Base-by-base conservation (phyloP, 2,113 vertebrate genomes). In the Regulus satrapa region DNA sequence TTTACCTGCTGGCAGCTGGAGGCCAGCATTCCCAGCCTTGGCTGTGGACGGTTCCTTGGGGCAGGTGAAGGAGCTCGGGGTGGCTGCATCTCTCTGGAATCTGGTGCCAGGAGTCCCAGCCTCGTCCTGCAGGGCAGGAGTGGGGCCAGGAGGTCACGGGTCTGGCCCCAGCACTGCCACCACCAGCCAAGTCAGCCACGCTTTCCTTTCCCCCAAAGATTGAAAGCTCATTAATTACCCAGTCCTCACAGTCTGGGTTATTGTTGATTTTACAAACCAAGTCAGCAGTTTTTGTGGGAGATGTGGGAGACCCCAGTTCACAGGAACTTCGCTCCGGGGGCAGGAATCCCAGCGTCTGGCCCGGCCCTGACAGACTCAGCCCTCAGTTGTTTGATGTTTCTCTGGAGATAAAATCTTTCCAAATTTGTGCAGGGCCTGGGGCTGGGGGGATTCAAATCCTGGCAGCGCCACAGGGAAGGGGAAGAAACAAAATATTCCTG, bases 201-300 rank as follows among this genome's bases (percentile, higher is more conserved):
- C 61, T 64, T 84, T 78, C 45, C 74, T 91, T 64, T 45, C 71
- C 71, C 59, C 52, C n/a, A 36, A 36, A 78, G 86, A 52, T 66
- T 26, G 69, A 38, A 61, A 75, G 51, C 75, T 85, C 49, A 88
- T 95, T 93, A 85, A 71, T 79, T 51, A 85, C 55, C 78, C 72
- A 76, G 0, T 38, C 56, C 67, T 56, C 62, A 4, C 51, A 48
- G 92, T 74, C 95, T 92, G 83, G 77, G 51, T 74, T 77, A 8
- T 84, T 94, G 45, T 67, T 95, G 40, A 48, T 2, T 2, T 62
- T 45, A 5, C 0, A 19, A 51, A n/a, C 24, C 26, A 73, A 76
- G 59, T 55, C 89, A 74, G 74, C 91, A 89, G 74, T 66, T 94
- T 91, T 85, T 24, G 87, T 96, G 96, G 72, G 96, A 96, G 94